These are phyloP conservation scores for Callyntrura sp. DNA, from an alignment of 2,888 invertebrate genomes.

Conservation along the genomic window DNA sequence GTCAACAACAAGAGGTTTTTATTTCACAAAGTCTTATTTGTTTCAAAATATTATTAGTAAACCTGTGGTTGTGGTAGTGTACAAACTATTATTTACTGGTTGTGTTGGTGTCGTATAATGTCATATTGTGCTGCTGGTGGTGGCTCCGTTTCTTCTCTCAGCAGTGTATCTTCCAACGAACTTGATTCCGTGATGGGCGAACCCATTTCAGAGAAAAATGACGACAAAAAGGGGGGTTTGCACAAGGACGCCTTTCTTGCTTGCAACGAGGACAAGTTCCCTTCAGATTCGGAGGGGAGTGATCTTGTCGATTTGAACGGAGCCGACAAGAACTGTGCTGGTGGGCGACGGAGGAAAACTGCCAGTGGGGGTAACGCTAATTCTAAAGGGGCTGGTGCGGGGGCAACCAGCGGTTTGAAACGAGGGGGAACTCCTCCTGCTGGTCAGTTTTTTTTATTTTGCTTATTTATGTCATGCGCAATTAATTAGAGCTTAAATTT, in stretches of 20 bases:
- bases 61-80: too few relatives aligned
- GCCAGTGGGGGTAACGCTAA: not conserved
- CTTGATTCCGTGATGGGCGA: not conserved
- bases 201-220: not conserved
- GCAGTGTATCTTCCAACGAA: constrained; percentile 26
- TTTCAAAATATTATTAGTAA: too few relatives aligned
- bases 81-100: too few relatives aligned
- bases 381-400: not conserved
- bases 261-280: constrained; percentile 2
- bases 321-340: too few relatives aligned
- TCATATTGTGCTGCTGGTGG: not conserved
- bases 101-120: not conserved
- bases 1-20: too few relatives aligned
- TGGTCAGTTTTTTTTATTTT: not conserved
- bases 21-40: too few relatives aligned
- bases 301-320: not conserved
- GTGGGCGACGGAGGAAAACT: not conserved
- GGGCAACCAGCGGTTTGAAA: not conserved
- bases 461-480: not conserved
- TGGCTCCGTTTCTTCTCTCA: not conserved
- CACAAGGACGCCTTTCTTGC: not conserved
- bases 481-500: too few relatives aligned
- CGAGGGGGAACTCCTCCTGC: not conserved
- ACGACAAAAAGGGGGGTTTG: not conserved
- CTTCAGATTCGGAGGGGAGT: not conserved